Base-by-base conservation (phyloP, 2,113 vertebrate genomes). In the Hoplias malabaricus region DNA sequence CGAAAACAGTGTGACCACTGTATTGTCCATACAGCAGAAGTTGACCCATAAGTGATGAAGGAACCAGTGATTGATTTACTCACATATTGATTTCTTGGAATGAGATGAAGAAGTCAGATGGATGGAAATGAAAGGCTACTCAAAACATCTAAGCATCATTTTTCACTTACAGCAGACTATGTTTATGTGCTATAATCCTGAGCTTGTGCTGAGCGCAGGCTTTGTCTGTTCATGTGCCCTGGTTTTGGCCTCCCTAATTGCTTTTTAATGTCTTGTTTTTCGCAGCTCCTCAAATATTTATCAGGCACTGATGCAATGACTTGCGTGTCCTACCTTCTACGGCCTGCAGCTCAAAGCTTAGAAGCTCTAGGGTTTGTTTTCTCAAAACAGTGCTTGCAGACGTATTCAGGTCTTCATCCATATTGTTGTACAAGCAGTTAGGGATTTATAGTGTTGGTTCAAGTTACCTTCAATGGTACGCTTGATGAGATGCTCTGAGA, bases 201-300 rank as follows among this genome's bases (percentile, higher is more conserved):
- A 11, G 50, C 56, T 77, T 57, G 25, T 62, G 9, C 42, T 43
- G 25, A 68, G 72, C 40, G 33, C 43, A 73, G 12, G 71, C 8
- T 46, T 33, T 13, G 31, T 29, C 57, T 70, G 38, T 54, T 33
- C 69, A 56, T 59, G 25, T 54, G 4, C 68, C 21, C 75, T 48
- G 29, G 71, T 16, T 33, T 10, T 66, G 34, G 27, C 50, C 61
- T 50, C 29, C 38, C 8, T 86, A 83, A 86, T 82, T 61, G 66
- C 77, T 84, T 87, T 84, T 85, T 82, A 85, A 82, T 86, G 84
- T 80, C 67, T 77, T 74, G 48, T 72, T 82, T 86, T 61, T 83
- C 48, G 77, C 53, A 73, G 83, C 80, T 62, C 68, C 25, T 82
- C 29, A 79, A 73, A 83, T 76, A 80, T 83, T 83, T 46, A 82